These are phyloP conservation scores for Oopsacas minuta DNA, from an alignment of 37 sponge, comb jelly and placozoan genomes.

Conservation along the genomic window DNA sequence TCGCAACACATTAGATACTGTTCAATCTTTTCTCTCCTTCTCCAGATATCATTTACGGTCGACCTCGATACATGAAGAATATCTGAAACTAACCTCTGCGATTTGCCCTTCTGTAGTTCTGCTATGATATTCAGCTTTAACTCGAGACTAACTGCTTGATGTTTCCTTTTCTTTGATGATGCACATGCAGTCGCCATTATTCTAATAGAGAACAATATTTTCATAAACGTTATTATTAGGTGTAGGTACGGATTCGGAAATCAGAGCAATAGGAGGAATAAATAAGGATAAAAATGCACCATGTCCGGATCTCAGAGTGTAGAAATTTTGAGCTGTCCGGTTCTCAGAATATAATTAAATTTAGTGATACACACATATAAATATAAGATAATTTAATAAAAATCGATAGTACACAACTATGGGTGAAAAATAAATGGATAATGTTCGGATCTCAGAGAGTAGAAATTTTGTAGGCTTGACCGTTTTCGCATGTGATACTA, in stretches of 20 bases:
- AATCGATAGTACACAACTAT: not conserved
- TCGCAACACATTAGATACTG: slow-evolving; percentile 9
- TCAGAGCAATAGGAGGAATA: not conserved
- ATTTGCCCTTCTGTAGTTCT: slow-evolving; percentile 15
- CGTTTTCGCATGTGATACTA: not conserved
- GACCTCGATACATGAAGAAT: slow-evolving; percentile 21
- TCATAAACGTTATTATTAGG: not conserved
- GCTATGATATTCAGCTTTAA: slow-evolving; percentile 22
- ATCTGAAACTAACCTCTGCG: slow-evolving; percentile 24
- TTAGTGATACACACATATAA: not conserved
- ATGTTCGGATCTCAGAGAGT: not conserved
- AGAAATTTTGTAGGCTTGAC: not conserved
- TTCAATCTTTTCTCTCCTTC: slow-evolving; percentile 21
- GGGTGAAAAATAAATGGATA: not conserved
- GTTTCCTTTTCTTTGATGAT: slow-evolving; percentile 16
- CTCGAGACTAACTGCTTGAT: slow-evolving; percentile 14
- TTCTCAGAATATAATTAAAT: not conserved
- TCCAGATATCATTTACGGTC: slow-evolving; percentile 32
- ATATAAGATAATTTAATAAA: not conserved
- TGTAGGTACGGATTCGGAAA: not conserved
- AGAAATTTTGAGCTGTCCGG: not conserved
- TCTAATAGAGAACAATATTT: not conserved
- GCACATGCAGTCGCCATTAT: slow-evolving; percentile 13
- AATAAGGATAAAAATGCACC: not conserved
- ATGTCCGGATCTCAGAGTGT: not conserved